Evolutionary conservation across 2,888 invertebrate species (phyloP).

Genomic region (Helleia helle): DNA sequence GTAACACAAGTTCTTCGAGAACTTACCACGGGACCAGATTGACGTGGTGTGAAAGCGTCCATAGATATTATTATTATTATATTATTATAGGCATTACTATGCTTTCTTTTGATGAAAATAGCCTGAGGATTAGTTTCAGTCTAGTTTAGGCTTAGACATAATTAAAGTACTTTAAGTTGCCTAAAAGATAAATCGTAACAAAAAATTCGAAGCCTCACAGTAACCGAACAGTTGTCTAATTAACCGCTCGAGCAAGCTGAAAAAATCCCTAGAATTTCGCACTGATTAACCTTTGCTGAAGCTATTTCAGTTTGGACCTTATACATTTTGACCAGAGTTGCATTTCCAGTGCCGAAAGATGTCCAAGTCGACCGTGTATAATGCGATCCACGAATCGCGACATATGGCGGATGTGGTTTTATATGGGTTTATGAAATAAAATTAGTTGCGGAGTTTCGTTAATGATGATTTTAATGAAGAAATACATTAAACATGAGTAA

Average conservation of each 20-base stretch:
- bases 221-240: slow-evolving; percentile 1
- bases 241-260: slow-evolving; percentile 7
- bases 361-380: slow-evolving; percentile 28
- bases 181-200: too few relatives aligned
- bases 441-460: slow-evolving; percentile 5
- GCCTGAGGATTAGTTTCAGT: too few relatives aligned
- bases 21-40: too few relatives aligned
- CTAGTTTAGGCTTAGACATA: too few relatives aligned
- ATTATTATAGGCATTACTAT: too few relatives aligned
- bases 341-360: not conserved
- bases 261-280: slow-evolving; percentile 13
- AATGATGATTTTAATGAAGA: too few relatives aligned
- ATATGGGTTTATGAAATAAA: slow-evolving; percentile 26
- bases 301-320: not conserved
- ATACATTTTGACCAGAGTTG: not conserved
- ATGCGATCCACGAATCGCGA: slow-evolving; percentile 27
- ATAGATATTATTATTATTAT: too few relatives aligned
- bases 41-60: too few relatives aligned
- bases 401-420: slow-evolving; percentile 49
- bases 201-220: not conserved
- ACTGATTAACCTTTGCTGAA: slow-evolving; percentile 8
- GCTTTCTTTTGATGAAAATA: too few relatives aligned
- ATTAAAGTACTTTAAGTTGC: too few relatives aligned
- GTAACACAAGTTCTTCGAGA: too few relatives aligned
- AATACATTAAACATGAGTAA: too few relatives aligned